Evolutionary conservation across 2,888 invertebrate genomes (phyloP), one percentile per base, ranked within the genome.

Genomic region (Apodemia mormo): DNA sequence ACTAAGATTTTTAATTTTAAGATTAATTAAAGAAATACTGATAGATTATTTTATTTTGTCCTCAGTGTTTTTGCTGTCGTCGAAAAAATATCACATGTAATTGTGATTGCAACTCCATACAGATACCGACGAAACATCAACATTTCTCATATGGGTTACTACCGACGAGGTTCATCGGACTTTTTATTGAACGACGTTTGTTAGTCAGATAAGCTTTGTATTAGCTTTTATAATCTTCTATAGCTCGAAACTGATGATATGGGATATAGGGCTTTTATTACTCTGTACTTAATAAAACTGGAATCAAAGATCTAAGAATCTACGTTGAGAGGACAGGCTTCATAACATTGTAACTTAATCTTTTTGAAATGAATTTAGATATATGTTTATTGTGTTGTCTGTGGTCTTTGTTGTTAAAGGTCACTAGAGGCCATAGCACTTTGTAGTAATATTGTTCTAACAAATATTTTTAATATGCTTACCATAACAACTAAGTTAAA

Each of bases 101-200:
- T 52, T 14, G 10, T 72, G 79, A 80, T 76, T 83, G 54, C 86
- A 78, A 22, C 90, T 89, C 86, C 74, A 72, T 69, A 75, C 22
- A 73, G 30, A 67, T 82, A 68, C 68, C 56, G 69, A 76, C 79
- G 80, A 80, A 79, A 80, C 83, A 82, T 85, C 83, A 82, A 86
- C 87, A 86, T 90, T 87, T 89, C 88, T 90, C 90, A 90, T 89
- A 88, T 82, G 86, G 85, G 89, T 88, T 89, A 90, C 91, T 92
- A 89, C 92, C 85, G 91, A 81, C 81, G 77, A 80, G 83, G 92
- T 91, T 91, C 92, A 89, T 88, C 85, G 90, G 77, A 88, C 90
- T 85, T 87, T 92, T 92, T 92, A 92, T 90, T 90, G 91, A 86
- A 82, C 84, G 82, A 84, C 91, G 90, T 92, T 91, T 90, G 91